Percentiles rank a stretch among this genome's conserved stretches.
Evolutionary conservation across 2,113 vertebrate genomes (phyloP).

Genomic region (Phodopus roborovskii): DNA sequence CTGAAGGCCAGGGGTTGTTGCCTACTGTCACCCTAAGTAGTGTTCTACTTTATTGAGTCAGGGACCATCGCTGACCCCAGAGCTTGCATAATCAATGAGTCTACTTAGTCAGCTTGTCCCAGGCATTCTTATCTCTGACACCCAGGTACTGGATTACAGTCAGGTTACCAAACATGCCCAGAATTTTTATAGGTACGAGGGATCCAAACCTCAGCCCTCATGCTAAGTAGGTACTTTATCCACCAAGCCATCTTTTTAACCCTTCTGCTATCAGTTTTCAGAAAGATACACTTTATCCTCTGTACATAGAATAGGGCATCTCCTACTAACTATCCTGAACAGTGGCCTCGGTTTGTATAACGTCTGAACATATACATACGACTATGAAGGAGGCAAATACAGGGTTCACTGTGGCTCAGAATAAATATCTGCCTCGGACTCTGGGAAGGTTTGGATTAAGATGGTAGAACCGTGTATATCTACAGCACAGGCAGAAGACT

Average conservation of each 20-base stretch:
- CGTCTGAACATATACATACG: no score
- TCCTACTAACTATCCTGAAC: not conserved
- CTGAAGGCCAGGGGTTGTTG: not conserved
- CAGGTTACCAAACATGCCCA: not conserved
- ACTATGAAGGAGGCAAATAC: rapidly evolving
- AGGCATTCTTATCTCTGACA: not conserved
- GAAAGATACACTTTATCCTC: not conserved
- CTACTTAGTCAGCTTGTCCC: not conserved
- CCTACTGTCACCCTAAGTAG: not conserved
- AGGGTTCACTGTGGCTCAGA: rapidly evolving
- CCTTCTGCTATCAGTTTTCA: not conserved
- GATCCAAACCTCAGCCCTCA: not conserved
- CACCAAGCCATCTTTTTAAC: not conserved
- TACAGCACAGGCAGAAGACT: not conserved
- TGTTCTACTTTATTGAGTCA: not conserved
- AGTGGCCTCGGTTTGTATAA: not conserved
- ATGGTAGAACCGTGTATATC: not conserved
- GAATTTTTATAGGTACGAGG: not conserved
- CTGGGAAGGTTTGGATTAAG: not conserved
- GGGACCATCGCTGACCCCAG: not conserved
- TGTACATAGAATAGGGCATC: not conserved
- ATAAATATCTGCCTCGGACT: not conserved
- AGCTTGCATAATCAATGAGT: not conserved
- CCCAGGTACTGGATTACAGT: not conserved
- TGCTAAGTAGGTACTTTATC: not conserved